Percentiles rank a stretch among this genome's conserved stretches.
phyloP scores from a whole-genome alignment of 1,140 invertebrate genomes.

The Doryteuthis pealeii region DNA sequence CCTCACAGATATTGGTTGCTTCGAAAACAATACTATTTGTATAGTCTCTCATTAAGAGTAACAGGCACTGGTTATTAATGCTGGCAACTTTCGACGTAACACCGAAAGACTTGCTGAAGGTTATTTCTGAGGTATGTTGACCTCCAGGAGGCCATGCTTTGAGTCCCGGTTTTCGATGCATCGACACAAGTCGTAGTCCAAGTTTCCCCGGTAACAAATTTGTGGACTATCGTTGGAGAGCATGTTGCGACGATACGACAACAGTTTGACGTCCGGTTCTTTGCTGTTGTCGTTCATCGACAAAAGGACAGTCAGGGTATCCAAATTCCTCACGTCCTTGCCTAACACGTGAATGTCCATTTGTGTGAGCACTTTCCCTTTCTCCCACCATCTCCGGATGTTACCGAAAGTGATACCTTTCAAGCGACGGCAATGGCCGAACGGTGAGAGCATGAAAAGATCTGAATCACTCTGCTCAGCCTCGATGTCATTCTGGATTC shows the following conservation, averaged over 20 bases:
- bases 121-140: not conserved
- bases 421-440: not conserved
- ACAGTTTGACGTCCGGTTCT: not conserved
- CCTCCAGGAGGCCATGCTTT: not conserved
- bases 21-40: slow-evolving; percentile 1
- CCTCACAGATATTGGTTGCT: not conserved
- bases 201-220: not conserved
- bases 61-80: not conserved
- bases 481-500: not conserved
- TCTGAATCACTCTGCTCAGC: not conserved
- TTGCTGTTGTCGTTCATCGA: not conserved
- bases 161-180: not conserved
- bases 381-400: not conserved
- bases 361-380: not conserved
- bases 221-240: not conserved
- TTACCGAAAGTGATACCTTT: not conserved
- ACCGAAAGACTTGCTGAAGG: slow-evolving; percentile 7
- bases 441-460: not conserved
- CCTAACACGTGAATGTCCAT: not conserved
- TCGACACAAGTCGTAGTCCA: not conserved
- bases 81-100: not conserved
- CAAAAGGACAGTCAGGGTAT: not conserved
- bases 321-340: not conserved
- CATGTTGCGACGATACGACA: not conserved
- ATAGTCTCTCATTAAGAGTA: slow-evolving; percentile 4